A percentile compares a stretch with the other conserved stretches of the same genome.
phyloP scores from a whole-genome alignment of 1,140 invertebrate genomes.

The Mya arenaria region DNA sequence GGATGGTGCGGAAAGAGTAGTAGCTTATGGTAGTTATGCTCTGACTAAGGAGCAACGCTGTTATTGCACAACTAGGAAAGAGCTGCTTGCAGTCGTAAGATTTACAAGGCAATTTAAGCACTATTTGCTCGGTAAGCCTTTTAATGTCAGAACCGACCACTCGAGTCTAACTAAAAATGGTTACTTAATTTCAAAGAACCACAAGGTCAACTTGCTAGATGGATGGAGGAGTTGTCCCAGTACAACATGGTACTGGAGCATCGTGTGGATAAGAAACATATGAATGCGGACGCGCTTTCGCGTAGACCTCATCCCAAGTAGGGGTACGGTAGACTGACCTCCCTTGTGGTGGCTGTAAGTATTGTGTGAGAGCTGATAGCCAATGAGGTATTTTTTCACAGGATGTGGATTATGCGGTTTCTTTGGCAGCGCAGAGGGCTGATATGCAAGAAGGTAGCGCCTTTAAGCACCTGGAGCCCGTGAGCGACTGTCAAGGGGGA shows the following conservation, averaged over 20 bases:
- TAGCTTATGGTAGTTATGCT: not conserved
- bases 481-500: no score
- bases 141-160: slow-evolving; percentile 2
- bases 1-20: not conserved
- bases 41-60: not conserved
- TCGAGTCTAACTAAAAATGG: not conserved
- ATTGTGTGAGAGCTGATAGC: no score
- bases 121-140: slow-evolving; percentile 2
- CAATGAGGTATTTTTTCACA: no score
- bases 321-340: no score
- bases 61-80: slow-evolving; percentile 6
- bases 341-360: no score
- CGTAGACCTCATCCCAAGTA: no score
- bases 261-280: not conserved
- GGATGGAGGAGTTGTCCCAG: not conserved
- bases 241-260: not conserved
- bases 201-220: slow-evolving; percentile 13
- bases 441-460: no score
- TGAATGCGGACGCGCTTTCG: slow-evolving; percentile 23
- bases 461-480: no score
- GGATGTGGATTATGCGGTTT: no score
- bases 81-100: slow-evolving; percentile 3
- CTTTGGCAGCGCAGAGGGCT: no score
- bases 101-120: slow-evolving; percentile 13
- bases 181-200: not conserved